Percentiles rank a stretch among this genome's conserved stretches.
Evolutionary conservation across 35 echinoderm and acorn worm species (phyloP).

Genomic region (Heliocidaris tuberculata): DNA sequence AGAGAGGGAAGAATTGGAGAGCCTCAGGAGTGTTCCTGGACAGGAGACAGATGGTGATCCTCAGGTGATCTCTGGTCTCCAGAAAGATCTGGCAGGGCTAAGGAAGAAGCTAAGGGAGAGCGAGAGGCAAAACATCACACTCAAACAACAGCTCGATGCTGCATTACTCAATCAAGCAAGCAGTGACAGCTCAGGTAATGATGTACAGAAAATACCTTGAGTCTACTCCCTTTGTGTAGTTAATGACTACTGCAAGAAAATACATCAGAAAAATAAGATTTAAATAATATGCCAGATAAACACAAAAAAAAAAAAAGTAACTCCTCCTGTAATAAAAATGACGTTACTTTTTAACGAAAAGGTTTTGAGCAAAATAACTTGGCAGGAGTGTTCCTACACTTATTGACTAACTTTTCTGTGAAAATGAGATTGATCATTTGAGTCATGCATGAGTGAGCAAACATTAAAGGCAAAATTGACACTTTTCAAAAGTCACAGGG

Average conservation of each 20-base stretch:
- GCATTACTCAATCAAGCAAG: constrained; percentile 67
- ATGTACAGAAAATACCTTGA: not conserved
- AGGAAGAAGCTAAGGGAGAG: constrained; percentile 59
- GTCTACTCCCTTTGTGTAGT: not conserved
- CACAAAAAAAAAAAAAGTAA: no score
- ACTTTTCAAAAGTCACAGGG: no score
- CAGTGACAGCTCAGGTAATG: constrained; percentile 52
- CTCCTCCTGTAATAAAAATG: no score
- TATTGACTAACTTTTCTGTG: not conserved
- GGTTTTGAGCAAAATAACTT: no score
- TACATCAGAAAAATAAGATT: not conserved
- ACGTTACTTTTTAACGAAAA: no score
- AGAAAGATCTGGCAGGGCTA: constrained; percentile 59
- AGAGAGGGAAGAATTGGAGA: constrained; percentile 67
- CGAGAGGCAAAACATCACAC: constrained; percentile 53
- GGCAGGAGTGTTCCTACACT: no score
- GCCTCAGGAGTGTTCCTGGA: constrained; percentile 84
- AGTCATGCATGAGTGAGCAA: no score
- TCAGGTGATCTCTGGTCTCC: constrained; percentile 37
- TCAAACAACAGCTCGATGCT: constrained; percentile 81
- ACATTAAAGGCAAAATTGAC: no score
- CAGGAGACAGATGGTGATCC: constrained; percentile 69
- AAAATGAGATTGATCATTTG: no score
- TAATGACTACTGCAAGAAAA: not conserved
- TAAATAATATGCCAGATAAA: no score